Percentiles rank a stretch among this genome's conserved stretches.
These are phyloP conservation scores for Strigamia crassipes DNA, from an alignment of 2,888 invertebrate species.

Conservation along the genomic window DNA sequence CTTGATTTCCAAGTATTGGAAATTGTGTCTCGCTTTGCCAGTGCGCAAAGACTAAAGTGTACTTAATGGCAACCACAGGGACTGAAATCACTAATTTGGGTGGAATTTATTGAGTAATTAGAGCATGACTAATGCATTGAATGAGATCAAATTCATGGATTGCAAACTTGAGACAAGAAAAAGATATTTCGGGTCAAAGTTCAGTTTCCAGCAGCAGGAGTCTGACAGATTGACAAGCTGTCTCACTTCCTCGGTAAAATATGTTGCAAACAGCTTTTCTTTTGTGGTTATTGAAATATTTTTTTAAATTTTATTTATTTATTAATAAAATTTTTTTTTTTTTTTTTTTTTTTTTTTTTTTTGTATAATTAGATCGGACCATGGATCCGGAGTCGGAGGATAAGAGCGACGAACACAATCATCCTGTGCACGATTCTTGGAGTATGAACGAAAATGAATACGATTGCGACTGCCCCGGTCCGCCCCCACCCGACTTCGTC, in stretches of 20 bases:
- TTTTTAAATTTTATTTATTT: neutral
- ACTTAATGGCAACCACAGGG: neutral
- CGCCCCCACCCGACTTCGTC: constrained; percentile 49
- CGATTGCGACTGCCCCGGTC: constrained; percentile 49
- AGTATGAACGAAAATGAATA: constrained; percentile 41
- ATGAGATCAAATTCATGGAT: neutral
- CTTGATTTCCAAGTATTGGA: constrained; percentile 29
- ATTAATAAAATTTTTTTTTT: neutral
- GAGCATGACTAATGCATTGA: neutral
- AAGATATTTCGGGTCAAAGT: neutral
- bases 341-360: constrained; percentile 7
- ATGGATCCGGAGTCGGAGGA: constrained; percentile 41
- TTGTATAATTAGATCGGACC: neutral
- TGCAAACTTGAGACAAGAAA: neutral
- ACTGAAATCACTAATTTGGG: constrained; percentile 5
- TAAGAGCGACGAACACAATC: constrained; percentile 5
- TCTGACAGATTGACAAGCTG: neutral
- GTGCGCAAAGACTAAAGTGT: neutral
- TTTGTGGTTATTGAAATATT: neutral
- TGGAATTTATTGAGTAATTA: neutral
- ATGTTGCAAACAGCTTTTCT: neutral
- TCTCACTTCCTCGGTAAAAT: neutral
- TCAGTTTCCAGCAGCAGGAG: neutral
- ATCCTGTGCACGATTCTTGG: constrained; percentile 27
- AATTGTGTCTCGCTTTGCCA: neutral